Percentiles rank a stretch among this genome's conserved stretches.
These are phyloP conservation scores for Habropoda laboriosa DNA, from an alignment of 1,140 invertebrate genomes.

Conservation along the genomic window DNA sequence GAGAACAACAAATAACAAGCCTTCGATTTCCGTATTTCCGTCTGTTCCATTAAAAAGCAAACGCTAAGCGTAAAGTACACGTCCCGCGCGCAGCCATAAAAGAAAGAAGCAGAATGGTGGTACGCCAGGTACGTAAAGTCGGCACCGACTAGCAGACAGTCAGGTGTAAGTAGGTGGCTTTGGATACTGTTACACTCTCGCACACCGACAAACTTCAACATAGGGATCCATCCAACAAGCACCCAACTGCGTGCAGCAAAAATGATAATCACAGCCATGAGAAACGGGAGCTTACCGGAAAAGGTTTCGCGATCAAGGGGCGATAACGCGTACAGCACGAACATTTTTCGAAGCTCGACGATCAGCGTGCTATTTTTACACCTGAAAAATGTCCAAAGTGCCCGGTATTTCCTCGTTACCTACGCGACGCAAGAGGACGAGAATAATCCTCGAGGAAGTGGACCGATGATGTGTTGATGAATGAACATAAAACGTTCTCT, in stretches of 20 bases:
- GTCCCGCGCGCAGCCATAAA: background rate
- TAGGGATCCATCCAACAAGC: background rate
- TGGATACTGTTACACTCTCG: conserved; percentile 52
- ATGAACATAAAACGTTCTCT: too few species aligned
- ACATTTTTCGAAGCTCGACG: conserved; percentile 9
- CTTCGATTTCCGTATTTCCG: background rate
- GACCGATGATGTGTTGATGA: background rate
- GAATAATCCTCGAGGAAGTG: background rate
- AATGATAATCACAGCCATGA: conserved; percentile 57
- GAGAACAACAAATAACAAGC: background rate
- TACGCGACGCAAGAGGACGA: background rate
- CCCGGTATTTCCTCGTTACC: too few species aligned
- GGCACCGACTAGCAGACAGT: background rate
- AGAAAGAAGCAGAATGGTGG: conserved; percentile 25
- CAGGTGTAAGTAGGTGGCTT: conserved; percentile 51
- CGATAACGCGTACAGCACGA: conserved; percentile 42
- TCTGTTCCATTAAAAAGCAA: background rate
- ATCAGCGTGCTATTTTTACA: background rate
- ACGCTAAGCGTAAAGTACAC: conserved; percentile 5
- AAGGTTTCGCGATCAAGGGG: conserved; percentile 40
- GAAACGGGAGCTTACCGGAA: conserved; percentile 55
- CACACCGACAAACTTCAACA: background rate
- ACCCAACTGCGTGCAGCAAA: conserved; percentile 33
- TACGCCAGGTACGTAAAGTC: conserved; percentile 25
- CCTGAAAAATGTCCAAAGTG: too few species aligned